Evolutionary conservation across 53 echinoderm and acorn worm genomes (phyloP).

Genomic region (Crossaster papposus): DNA sequence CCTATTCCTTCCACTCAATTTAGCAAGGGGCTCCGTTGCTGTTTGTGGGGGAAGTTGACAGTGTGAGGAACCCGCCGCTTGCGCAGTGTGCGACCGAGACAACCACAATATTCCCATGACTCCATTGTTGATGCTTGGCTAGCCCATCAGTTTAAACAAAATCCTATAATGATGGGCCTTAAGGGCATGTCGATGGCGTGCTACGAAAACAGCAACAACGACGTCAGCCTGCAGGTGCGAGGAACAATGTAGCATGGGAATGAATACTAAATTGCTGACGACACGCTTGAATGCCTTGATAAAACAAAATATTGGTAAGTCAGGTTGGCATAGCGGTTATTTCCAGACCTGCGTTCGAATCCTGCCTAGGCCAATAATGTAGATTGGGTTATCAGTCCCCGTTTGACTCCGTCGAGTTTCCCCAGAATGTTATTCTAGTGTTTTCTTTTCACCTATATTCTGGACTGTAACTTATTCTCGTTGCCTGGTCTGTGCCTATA

Average conservation of each 20-base stretch:
- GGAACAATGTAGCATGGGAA: background rate
- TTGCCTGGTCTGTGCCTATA: too few relatives aligned
- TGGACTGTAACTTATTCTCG: too few relatives aligned
- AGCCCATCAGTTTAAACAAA: background rate
- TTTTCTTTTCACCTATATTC: too few relatives aligned
- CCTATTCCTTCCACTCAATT: conserved; percentile 2
- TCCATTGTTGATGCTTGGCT: background rate
- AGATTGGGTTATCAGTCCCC: too few relatives aligned
- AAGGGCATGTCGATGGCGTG: background rate
- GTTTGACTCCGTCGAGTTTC: too few relatives aligned
- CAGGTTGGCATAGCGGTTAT: too few relatives aligned
- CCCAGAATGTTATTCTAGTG: too few relatives aligned
- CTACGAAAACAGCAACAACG: background rate
- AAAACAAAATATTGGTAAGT: too few relatives aligned
- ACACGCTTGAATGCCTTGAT: too few relatives aligned
- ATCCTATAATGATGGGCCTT: background rate
- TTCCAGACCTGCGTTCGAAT: too few relatives aligned
- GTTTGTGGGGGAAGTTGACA: background rate
- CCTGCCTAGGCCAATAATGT: too few relatives aligned
- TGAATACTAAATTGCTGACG: too few relatives aligned
- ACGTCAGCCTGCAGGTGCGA: background rate
- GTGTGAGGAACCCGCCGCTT: background rate
- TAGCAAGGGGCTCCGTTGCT: background rate
- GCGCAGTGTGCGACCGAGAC: background rate
- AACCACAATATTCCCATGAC: background rate